Conservation (phyloP, 2,113 vertebrate species). For the Columba livia region DNA sequence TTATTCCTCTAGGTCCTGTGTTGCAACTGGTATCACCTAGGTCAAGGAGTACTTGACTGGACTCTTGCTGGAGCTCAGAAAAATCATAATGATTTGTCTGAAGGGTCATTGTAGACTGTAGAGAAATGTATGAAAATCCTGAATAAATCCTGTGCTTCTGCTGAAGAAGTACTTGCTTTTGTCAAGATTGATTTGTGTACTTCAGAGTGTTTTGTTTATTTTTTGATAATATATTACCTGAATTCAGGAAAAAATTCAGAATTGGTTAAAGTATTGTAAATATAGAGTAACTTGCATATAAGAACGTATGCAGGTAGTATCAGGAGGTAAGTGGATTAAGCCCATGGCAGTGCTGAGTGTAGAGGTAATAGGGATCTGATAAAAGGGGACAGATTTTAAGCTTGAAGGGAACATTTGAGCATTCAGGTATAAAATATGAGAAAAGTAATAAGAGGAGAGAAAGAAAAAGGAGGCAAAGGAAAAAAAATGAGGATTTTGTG, state of each 20-base stretch:
- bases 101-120: neutral
- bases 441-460: neutral
- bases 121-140: neutral
- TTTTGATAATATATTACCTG: neutral
- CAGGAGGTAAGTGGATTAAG: neutral
- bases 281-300: neutral
- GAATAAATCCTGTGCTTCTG: neutral
- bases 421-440: neutral
- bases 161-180: neutral
- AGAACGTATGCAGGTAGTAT: neutral
- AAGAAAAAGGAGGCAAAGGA: neutral
- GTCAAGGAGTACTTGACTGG: neutral
- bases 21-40: neutral
- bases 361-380: neutral
- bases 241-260: neutral
- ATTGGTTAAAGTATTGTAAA: neutral
- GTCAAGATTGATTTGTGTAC: neutral
- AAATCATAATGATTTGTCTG: neutral
- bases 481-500: neutral
- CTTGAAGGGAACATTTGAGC: neutral
- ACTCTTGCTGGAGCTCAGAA: neutral
- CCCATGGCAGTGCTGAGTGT: neutral
- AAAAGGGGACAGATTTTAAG: neutral
- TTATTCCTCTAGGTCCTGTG: neutral
- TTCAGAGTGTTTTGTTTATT: rapidly evolving